A percentile compares a stretch with the other conserved stretches of the same genome.
Conservation (phyloP, 2,113 vertebrate genomes). For the Podarcis muralis region DNA sequence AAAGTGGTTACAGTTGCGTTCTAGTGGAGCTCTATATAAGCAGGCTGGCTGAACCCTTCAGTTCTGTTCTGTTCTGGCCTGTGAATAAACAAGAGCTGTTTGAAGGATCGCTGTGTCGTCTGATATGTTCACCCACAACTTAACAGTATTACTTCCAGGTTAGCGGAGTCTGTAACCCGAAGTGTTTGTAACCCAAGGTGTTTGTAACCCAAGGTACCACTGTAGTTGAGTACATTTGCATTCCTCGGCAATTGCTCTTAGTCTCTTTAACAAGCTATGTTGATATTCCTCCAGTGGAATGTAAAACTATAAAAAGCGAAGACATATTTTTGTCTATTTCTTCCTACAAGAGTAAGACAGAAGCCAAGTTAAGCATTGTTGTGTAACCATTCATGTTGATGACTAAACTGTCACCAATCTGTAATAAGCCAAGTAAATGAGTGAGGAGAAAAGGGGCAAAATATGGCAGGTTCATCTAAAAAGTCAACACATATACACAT, state of each 20-base stretch:
- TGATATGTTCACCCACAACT: too few species aligned
- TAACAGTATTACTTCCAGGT: too few species aligned
- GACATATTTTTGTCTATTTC: slow-evolving; percentile 3
- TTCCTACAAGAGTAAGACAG: neutral
- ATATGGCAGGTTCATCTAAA: neutral
- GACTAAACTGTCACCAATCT: neutral
- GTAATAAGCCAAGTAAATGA: neutral
- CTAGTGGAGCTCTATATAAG: too few species aligned
- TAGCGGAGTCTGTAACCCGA: too few species aligned
- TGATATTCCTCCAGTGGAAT: neutral
- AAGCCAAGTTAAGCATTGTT: neutral
- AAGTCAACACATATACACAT: neutral
- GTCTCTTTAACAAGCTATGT: neutral
- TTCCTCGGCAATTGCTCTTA: too few species aligned
- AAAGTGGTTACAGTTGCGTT: too few species aligned
- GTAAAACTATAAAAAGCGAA: slow-evolving; percentile 16
- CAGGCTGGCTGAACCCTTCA: too few species aligned
- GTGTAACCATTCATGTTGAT: slow-evolving; percentile 11
- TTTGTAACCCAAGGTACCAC: too few species aligned
- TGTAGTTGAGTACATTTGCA: neutral
- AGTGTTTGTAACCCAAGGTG: too few species aligned
- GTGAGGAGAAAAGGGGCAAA: neutral
- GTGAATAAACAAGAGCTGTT: too few species aligned
- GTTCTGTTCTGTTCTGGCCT: too few species aligned
- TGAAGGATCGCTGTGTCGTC: too few species aligned